These are phyloP conservation scores for Cassiopea andromeda DNA, from an alignment of 30 jellyfish, hydroid and myxozoan species.

Conservation along the genomic window DNA sequence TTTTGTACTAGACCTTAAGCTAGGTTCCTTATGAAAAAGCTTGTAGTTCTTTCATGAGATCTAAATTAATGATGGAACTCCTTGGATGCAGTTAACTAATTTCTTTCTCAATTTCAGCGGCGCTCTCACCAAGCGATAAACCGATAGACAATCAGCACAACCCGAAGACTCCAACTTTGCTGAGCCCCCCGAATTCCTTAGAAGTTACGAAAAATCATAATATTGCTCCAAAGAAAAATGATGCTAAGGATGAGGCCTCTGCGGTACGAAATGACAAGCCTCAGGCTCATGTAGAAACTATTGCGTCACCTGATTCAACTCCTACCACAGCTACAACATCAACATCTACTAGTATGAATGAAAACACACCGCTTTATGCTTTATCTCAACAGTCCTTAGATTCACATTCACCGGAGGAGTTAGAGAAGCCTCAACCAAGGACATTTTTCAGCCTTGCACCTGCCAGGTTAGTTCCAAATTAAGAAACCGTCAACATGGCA, in stretches of 20 bases:
- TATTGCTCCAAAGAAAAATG: constrained; percentile 1
- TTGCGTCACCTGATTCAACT: constrained; percentile 43
- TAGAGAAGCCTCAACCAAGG: constrained; percentile 49
- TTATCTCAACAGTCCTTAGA: constrained; percentile 73
- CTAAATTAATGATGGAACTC: too few relatives aligned
- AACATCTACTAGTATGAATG: constrained; percentile 33
- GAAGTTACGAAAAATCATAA: constrained; percentile 5
- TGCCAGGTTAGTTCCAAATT: constrained; percentile 61
- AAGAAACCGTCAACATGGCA: not conserved
- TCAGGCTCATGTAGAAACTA: not conserved
- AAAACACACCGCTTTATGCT: constrained; percentile 33
- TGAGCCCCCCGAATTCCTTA: constrained; percentile 45
- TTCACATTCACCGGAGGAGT: constrained; percentile 80
- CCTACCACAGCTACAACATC: constrained; percentile 67
- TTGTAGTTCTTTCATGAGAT: too few relatives aligned
- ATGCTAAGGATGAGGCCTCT: not conserved
- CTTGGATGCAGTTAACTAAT: not conserved
- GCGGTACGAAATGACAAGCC: not conserved
- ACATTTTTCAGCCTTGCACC: constrained; percentile 84
- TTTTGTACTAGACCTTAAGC: too few relatives aligned
- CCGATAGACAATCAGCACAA: constrained; percentile 3
- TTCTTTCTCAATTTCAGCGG: not conserved
- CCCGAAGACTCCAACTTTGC: constrained; percentile 45
- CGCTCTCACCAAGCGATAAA: constrained; percentile 23
- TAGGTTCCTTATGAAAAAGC: too few relatives aligned